phyloP scores from a whole-genome alignment of 1,140 invertebrate species.

The Arctopsyche grandis region DNA sequence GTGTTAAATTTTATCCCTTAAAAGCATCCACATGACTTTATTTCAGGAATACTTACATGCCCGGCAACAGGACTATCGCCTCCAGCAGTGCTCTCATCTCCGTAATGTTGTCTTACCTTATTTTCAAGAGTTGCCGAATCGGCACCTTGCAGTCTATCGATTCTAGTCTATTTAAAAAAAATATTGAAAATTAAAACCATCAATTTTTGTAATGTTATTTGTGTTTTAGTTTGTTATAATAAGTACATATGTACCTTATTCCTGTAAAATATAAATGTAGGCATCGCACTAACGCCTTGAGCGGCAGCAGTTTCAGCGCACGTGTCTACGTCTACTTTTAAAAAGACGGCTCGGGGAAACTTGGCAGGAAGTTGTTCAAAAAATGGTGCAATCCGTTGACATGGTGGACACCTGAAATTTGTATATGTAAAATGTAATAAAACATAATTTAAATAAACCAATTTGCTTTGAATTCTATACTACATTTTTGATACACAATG shows the following conservation, averaged over 20 bases:
- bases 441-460: background rate
- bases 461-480: background rate
- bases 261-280: conserved; percentile 96
- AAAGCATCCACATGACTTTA: background rate
- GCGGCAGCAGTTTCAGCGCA: conserved; percentile 85
- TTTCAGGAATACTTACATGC: conserved; percentile 81
- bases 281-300: conserved; percentile 94
- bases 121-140: conserved; percentile 83
- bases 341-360: conserved; percentile 89
- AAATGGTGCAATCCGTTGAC: conserved; percentile 89
- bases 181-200: background rate
- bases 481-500: no score
- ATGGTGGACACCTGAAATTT: conserved; percentile 97
- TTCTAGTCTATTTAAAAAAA: conserved; percentile 71
- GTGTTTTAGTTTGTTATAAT: background rate
- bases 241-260: conserved; percentile 73
- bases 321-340: conserved; percentile 95
- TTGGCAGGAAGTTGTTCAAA: conserved; percentile 87
- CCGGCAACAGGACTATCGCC: conserved; percentile 76
- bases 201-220: background rate
- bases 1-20: background rate
- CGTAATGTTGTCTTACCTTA: conserved; percentile 91
- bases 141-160: conserved; percentile 86
- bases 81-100: conserved; percentile 71
- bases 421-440: background rate